Base-by-base conservation (phyloP, 2,888 invertebrate species). In the Drosophila affinis region DNA sequence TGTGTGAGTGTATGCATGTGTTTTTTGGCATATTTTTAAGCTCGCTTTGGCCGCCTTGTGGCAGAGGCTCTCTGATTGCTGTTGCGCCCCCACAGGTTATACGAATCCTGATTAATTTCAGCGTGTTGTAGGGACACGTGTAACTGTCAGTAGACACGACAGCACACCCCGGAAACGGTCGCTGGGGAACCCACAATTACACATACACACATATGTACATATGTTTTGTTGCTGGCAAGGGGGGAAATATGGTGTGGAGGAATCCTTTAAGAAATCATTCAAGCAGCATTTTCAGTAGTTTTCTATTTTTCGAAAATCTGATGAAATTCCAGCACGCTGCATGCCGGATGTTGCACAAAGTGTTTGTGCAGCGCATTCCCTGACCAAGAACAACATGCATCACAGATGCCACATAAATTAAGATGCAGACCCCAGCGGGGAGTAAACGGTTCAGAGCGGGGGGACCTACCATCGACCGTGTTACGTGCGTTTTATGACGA, bases 401-500 rank as follows among this genome's bases (percentile, higher is more conserved):
- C 39, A 39, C n/a, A 7, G 39, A 53, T 59, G 71, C 71, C 60
- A 59, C 71, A 71, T 69, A 71, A 69, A 71, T 71, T 61, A 71
- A 69, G 52, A 39, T 14, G 32, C 27, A 39, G 17, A 10, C 29
- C 5, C 14, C 27, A 17, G 65, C 62, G 62, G 48, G 56, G 57
- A 34, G 70, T 51, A 48, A 69, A 69, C 70, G 70, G 56, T 18
- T 10, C 21, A 7, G 21, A 6, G 49, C 24, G 27, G 17, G 14
- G 39, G 7, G 14, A 7, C 39, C 45, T 29, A 21, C 21, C 21
- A 21, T 3, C 14, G 14, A 7, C 39, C 46, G 46, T 29, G 46
- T 56, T 56, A 46, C 18, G 46, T 32, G 75, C 62, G 67, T 59
- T 68, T 70, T 56, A 79, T 76, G 21, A 79, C 86, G 83, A 86